A percentile compares a stretch with the other conserved stretches of the same genome.
Conservation (phyloP, 1,140 invertebrate species). For the Lordiphosa stackelbergi region DNA sequence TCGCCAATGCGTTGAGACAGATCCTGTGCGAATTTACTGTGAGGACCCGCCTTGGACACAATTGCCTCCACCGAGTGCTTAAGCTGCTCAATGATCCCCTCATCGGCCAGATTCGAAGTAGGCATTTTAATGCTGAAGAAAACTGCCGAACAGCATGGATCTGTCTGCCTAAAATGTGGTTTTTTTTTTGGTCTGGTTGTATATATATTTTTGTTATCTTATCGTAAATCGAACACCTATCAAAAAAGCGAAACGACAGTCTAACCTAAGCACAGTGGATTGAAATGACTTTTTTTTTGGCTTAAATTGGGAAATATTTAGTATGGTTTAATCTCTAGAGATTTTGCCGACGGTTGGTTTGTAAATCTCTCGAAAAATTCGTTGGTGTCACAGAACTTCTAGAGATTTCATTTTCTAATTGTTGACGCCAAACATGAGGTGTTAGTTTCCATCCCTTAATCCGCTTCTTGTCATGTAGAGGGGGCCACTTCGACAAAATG, state of each 20-base stretch:
- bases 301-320: no score
- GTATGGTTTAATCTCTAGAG: no score
- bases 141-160: constrained; percentile 32
- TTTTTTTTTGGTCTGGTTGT: background rate
- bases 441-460: no score
- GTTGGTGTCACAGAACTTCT: no score
- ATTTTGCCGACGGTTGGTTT: no score
- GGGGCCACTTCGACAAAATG: no score
- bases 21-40: constrained; percentile 61
- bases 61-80: constrained; percentile 56
- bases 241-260: constrained; percentile 51
- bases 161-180: constrained; percentile 5
- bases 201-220: constrained; percentile 43
- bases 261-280: constrained; percentile 22
- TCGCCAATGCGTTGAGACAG: constrained; percentile 48
- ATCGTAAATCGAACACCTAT: constrained; percentile 66
- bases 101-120: constrained; percentile 11
- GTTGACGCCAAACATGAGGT: no score
- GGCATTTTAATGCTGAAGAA: constrained; percentile 12
- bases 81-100: constrained; percentile 55
- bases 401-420: no score
- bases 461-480: no score
- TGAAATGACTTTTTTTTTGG: constrained; percentile 23
- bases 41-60: constrained; percentile 57
- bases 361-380: no score